phyloP scores from a whole-genome alignment of 2,888 invertebrate genomes.

The Escarpia spicata region DNA sequence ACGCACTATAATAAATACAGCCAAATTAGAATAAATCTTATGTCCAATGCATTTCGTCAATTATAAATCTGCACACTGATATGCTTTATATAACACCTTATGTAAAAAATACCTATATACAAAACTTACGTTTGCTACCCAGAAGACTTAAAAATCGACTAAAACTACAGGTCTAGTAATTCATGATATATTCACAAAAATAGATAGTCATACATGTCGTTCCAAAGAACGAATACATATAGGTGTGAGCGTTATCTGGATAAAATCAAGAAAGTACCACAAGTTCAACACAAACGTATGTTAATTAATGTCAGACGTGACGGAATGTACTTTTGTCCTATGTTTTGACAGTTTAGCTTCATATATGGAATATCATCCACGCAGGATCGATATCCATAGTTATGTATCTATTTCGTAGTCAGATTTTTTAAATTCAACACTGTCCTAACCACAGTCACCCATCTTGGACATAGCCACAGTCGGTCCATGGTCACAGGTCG shows the following conservation, averaged over 20 bases:
- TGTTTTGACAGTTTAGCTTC: background rate
- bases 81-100: background rate
- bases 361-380: background rate
- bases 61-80: constrained; percentile 10
- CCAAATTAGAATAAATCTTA: background rate
- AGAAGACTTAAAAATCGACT: background rate
- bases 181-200: background rate
- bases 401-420: background rate
- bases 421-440: background rate
- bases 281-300: background rate
- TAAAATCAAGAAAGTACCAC: background rate
- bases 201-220: background rate
- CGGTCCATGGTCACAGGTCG: background rate
- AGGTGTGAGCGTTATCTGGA: background rate
- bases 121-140: background rate
- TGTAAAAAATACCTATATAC: background rate
- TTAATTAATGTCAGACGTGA: background rate
- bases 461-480: background rate
- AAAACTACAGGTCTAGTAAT: background rate
- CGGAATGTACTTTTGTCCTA: background rate
- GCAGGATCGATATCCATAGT: background rate
- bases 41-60: background rate
- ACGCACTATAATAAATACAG: background rate
- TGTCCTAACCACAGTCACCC: background rate
- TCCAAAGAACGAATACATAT: background rate